A percentile compares a stretch with the other conserved stretches of the same genome.
These are phyloP conservation scores for Pinctada fucata DNA, from an alignment of 2,888 invertebrate species.

Conservation along the genomic window DNA sequence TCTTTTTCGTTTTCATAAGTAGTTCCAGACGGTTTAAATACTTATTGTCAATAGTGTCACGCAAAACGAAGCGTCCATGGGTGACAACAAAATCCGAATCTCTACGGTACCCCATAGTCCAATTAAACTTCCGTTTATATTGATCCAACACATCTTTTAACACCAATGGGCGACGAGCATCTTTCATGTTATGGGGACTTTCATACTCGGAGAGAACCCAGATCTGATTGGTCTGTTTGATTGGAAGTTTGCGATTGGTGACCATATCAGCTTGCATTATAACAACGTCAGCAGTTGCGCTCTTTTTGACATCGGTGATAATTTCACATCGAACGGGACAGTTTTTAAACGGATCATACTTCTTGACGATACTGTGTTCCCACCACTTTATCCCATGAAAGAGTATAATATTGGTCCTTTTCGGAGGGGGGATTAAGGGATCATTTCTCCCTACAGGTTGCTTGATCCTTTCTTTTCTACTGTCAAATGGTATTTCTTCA, in stretches of 20 bases:
- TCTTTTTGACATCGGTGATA: background rate
- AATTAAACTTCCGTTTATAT: background rate
- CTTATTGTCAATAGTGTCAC: background rate
- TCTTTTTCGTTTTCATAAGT: background rate
- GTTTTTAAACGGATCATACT: background rate
- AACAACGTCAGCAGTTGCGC: background rate
- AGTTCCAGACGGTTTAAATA: background rate
- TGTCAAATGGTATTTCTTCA: too few relatives aligned
- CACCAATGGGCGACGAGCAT: background rate
- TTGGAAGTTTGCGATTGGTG: background rate
- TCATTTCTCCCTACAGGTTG: too few relatives aligned
- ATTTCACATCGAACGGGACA: background rate
- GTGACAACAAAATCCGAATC: background rate
- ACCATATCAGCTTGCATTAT: background rate
- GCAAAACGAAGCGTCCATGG: background rate
- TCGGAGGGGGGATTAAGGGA: too few relatives aligned
- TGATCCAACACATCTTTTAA: background rate
- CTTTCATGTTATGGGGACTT: background rate
- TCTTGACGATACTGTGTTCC: background rate
- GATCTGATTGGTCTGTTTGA: background rate
- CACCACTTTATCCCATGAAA: background rate
- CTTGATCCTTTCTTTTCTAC: too few relatives aligned
- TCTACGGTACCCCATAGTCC: background rate
- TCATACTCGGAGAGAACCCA: background rate
- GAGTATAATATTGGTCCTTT: background rate